These are phyloP conservation scores for Macropis europaea DNA, from an alignment of 2,888 invertebrate genomes.

Conservation along the genomic window DNA sequence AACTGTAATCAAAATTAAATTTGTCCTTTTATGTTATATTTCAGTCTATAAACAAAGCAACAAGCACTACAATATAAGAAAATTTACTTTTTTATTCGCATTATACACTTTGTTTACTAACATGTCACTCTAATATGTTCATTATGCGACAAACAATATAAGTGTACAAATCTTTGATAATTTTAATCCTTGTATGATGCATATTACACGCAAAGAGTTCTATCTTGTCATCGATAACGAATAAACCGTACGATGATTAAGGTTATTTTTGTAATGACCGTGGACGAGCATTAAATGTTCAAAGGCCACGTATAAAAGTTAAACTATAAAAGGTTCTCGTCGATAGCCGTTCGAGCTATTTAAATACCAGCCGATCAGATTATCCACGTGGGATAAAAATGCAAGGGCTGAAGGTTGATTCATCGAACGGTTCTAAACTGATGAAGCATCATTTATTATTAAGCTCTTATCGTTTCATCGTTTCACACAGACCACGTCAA, in stretches of 20 bases:
- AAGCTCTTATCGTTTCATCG: too few species aligned
- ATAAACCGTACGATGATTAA: conserved; percentile 26
- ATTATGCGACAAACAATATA: conserved; percentile 1
- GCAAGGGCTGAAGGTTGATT: conserved; percentile 8
- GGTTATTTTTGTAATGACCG: conserved; percentile 45
- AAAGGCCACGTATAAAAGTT: conserved; percentile 47
- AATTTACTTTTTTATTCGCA: too few species aligned
- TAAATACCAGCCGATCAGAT: conserved; percentile 28
- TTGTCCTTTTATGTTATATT: too few species aligned
- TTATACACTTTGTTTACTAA: too few species aligned
- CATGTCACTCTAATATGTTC: too few species aligned
- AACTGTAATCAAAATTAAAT: too few species aligned
- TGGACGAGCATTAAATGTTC: conserved; percentile 40
- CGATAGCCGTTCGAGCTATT: conserved; percentile 32
- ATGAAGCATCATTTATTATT: too few species aligned
- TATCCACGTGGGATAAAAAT: conserved; percentile 22
- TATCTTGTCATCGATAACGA: conserved; percentile 14
- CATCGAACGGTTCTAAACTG: too few species aligned
- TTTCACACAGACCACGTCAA: too few species aligned
- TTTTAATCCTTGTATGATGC: background rate
- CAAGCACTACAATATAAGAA: too few species aligned
- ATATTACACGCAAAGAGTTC: background rate
- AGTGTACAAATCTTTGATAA: background rate
- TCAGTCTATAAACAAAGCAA: too few species aligned
- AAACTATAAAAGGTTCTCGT: conserved; percentile 26